Evolutionary conservation across 2,888 invertebrate species (phyloP).

Genomic region (Cheilosia pagana): DNA sequence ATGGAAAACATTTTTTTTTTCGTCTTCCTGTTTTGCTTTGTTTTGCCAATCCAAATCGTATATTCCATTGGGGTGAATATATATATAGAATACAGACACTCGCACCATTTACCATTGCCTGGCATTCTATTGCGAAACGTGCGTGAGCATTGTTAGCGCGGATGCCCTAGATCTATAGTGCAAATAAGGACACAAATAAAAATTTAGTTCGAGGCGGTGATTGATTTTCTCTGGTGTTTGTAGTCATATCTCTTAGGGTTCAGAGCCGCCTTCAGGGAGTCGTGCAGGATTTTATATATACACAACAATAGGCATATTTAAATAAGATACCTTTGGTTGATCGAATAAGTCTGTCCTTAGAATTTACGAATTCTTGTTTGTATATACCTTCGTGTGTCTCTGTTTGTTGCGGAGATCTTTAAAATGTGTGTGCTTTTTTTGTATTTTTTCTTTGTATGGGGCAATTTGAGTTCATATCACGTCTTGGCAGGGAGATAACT

Average conservation of each 20-base stretch:
- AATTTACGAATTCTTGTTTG: background rate
- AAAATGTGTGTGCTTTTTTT: too few species aligned
- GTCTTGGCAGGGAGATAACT: too few species aligned
- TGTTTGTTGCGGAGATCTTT: background rate
- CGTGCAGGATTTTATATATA: background rate
- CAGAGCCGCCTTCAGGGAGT: background rate
- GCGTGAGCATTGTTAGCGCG: conserved; percentile 63
- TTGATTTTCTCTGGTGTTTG: conserved; percentile 45
- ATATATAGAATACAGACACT: too few species aligned
- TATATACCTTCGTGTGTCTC: background rate
- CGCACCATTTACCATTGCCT: conserved; percentile 21
- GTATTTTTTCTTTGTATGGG: too few species aligned
- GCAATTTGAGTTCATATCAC: too few species aligned
- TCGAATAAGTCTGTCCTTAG: background rate
- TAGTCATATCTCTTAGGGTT: conserved; percentile 8
- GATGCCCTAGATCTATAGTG: conserved; percentile 45
- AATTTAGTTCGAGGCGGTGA: conserved; percentile 45
- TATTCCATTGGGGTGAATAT: conserved; percentile 35
- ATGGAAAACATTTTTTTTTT: conserved; percentile 30
- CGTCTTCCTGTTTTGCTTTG: conserved; percentile 30
- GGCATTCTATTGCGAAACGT: conserved; percentile 52
- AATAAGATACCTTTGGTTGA: conserved; percentile 6
- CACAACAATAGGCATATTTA: conserved; percentile 46
- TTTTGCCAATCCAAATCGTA: conserved; percentile 24
- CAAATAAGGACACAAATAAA: conserved; percentile 60